Evolutionary conservation across 2,113 vertebrate species (phyloP).

Genomic region (Trinectes maculatus): DNA sequence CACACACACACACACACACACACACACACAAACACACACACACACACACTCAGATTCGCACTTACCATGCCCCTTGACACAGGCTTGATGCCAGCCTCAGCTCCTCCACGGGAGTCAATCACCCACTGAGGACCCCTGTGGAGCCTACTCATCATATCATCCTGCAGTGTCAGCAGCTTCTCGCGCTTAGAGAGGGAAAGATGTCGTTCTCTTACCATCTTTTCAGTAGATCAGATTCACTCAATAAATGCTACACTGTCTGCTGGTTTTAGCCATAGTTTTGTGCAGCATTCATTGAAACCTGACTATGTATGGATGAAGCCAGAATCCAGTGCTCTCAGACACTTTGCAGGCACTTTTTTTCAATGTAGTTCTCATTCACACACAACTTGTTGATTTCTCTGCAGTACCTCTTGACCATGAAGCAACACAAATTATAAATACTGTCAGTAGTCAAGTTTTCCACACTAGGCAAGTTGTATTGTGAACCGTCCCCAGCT

Average conservation of each 20-base stretch:
- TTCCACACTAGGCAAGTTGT: no score
- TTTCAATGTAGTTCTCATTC: neutral
- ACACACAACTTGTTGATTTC: neutral
- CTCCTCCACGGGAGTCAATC: conserved; percentile 44
- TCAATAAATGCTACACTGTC: neutral
- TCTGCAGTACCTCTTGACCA: conserved; percentile 36
- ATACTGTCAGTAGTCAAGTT: conserved; percentile 1
- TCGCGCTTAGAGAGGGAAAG: conserved; percentile 9
- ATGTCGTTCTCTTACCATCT: conserved; percentile 24
- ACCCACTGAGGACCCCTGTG: conserved; percentile 37
- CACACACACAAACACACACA: neutral
- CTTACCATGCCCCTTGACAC: conserved; percentile 18
- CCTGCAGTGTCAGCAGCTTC: conserved; percentile 59
- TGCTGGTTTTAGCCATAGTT: conserved; percentile 3
- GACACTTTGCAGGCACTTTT: conserved; percentile 4
- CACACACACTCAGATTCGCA: conserved; percentile 6
- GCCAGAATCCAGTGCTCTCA: neutral
- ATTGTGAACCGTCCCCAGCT: no score
- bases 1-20: neutral
- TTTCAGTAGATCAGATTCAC: conserved; percentile 24
- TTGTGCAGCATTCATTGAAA: conserved; percentile 29
- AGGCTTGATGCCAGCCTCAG: conserved; percentile 43
- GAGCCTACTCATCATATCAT: conserved; percentile 51
- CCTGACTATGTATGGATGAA: neutral
- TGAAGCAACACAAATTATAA: conserved; percentile 22